These are phyloP conservation scores for Phoenicopterus ruber DNA, from an alignment of 2,113 vertebrate genomes.

Conservation along the genomic window DNA sequence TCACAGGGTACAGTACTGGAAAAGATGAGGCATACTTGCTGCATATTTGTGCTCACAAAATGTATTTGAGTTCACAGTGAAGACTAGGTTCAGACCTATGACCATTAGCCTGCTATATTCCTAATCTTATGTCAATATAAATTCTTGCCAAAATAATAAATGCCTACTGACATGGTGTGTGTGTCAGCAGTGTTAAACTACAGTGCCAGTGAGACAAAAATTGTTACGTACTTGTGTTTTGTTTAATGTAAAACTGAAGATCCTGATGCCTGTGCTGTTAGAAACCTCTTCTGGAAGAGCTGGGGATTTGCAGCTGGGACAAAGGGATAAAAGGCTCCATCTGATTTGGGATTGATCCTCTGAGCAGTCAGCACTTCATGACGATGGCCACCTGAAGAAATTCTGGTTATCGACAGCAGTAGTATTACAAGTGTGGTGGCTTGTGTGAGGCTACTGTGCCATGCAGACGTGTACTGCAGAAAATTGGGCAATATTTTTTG, in stretches of 20 bases:
- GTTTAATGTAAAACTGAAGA: not conserved
- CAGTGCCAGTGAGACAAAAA: not conserved
- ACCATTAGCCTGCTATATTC: not conserved
- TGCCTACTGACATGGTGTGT: not conserved
- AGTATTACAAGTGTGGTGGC: not conserved
- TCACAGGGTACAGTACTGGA: not conserved
- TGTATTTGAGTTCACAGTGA: not conserved
- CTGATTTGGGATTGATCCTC: not conserved
- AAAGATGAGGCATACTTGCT: not conserved
- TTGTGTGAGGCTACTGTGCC: not conserved
- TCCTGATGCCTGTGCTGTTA: not conserved
- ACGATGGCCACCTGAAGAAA: not conserved
- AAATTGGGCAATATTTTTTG: not conserved
- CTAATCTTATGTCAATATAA: not conserved
- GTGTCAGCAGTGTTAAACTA: not conserved
- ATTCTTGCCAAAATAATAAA: not conserved
- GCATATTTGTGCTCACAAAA: not conserved
- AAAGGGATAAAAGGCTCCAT: not conserved
- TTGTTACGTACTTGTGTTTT: not conserved
- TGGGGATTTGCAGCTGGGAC: not conserved
- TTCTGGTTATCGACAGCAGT: not conserved
- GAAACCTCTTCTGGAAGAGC: not conserved
- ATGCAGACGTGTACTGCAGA: fast-evolving
- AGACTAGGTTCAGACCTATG: not conserved
- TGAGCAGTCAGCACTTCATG: not conserved